These are phyloP conservation scores for Pluvialis apricaria DNA, from an alignment of 2,113 vertebrate genomes.

Conservation along the genomic window DNA sequence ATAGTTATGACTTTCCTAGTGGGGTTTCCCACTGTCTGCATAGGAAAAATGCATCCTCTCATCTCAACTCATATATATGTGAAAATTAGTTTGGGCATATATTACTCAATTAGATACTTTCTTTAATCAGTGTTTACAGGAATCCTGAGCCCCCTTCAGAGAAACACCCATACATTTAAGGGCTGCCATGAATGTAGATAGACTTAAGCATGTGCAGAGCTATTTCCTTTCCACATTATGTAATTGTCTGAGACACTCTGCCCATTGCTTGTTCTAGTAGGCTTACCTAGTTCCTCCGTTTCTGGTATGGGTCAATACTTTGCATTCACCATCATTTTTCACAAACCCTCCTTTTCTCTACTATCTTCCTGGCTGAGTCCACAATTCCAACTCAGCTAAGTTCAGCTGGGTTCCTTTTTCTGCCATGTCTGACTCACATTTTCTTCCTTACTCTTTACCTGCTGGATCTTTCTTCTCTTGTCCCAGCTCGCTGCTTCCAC, in stretches of 20 bases:
- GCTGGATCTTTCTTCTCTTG: background rate
- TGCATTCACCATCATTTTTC: background rate
- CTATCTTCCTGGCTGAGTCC: background rate
- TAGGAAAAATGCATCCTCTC: background rate
- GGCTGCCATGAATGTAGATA: background rate
- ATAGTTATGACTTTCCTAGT: background rate
- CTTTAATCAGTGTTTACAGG: background rate
- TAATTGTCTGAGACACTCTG: background rate
- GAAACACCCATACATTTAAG: background rate
- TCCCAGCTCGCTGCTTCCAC: background rate
- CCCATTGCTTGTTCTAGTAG: background rate
- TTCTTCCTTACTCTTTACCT: background rate
- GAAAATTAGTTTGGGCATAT: background rate
- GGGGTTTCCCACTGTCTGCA: background rate
- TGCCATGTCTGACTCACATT: background rate
- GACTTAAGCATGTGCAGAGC: background rate
- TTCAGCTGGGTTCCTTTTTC: background rate
- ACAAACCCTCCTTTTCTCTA: background rate
- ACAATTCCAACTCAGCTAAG: background rate
- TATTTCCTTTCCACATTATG: background rate
- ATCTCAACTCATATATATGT: background rate
- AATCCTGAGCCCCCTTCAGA: background rate
- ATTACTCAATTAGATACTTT: background rate
- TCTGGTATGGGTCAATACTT: background rate
- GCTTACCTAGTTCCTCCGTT: background rate